Percentiles rank a stretch among this genome's conserved stretches.
Conservation (phyloP, 1,140 invertebrate genomes). For the Chymomyza costata region DNA sequence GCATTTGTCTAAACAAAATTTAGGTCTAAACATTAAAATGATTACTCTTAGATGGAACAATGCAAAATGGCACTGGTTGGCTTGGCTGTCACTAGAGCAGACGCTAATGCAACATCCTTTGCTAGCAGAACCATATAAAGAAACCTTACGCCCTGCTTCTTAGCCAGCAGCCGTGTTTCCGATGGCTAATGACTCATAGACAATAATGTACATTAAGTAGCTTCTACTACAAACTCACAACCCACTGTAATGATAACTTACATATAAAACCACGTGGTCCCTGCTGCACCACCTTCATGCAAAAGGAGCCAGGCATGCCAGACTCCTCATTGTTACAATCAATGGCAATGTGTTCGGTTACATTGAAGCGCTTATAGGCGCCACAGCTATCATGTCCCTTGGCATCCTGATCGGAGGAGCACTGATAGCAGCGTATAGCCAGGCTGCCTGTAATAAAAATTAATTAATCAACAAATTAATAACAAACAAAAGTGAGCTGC, state of each 20-base stretch:
- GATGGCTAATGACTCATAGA: too few species aligned
- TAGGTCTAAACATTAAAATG: too few species aligned
- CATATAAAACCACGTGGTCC: constrained; percentile 93
- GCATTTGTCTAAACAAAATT: too few species aligned
- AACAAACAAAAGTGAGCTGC: constrained; percentile 18
- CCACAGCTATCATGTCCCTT: constrained; percentile 89
- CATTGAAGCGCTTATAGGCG: constrained; percentile 89
- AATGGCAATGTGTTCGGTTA: constrained; percentile 85
- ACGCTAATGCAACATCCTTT: too few species aligned
- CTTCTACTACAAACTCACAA: neutral
- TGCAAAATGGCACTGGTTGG: too few species aligned
- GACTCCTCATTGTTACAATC: constrained; percentile 94
- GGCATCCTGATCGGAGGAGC: constrained; percentile 86
- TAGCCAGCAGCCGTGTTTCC: too few species aligned
- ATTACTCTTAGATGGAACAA: too few species aligned
- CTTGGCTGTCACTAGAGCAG: too few species aligned
- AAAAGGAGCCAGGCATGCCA: constrained; percentile 93
- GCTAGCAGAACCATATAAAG: too few species aligned
- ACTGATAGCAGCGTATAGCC: constrained; percentile 88
- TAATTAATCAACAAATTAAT: constrained; percentile 7
- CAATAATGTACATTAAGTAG: too few species aligned
- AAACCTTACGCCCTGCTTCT: too few species aligned
- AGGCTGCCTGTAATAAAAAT: constrained; percentile 38
- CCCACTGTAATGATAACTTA: constrained; percentile 76
- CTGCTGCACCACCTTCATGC: constrained; percentile 92